Base-by-base conservation (phyloP, 2,797 vertebrate species). In the Oophaga sylvatica region DNA sequence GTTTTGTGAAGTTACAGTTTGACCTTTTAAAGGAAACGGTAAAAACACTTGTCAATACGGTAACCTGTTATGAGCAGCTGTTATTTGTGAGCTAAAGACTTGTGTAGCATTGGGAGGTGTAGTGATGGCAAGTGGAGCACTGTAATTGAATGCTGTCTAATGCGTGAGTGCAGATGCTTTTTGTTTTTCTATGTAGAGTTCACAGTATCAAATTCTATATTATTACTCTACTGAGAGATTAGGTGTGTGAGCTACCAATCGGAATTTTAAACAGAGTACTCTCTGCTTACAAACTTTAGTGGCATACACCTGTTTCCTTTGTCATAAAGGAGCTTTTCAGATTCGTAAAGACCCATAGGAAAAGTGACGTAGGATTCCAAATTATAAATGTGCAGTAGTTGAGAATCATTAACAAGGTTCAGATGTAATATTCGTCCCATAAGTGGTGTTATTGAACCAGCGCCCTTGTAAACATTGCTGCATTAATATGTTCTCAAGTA, bases 11-110 rank as follows among this genome's bases (percentile, higher is more conserved):
- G 80, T 83, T 87, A 59, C 48, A 77, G 67, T 83, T 57, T 87
- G 86, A 82, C 80, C 86, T 87, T 87, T 83, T 68, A 11, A 81
- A 65, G 62, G 29, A 59, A 22, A 87, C 77, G 62, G 62, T 48
- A 77, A 65, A 77, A 76, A 73, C 56, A 75, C 78, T 80, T 82
- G 80, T 78, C 60, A 83, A 78, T 78, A n/a, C 19, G 45, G 26
- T 68, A 87, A 76, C 86, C 65, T 82, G 45, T 87, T 83, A 78
- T 67, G 35, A 83, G 45, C 65, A 73, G 85, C 67, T 86, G 48
- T 59, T 73, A 60, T 81, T 53, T 75, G 56, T 45, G 41, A 67
- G n/a, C 67, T 63, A 12, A 59, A 48, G 29, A 22, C 29, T n/a
- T 17, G 45, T 35, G 29, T 19, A 59, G 62, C n/a, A 62, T 35